Evolutionary conservation across 2,888 invertebrate genomes (phyloP).

Genomic region (Thera britannica): DNA sequence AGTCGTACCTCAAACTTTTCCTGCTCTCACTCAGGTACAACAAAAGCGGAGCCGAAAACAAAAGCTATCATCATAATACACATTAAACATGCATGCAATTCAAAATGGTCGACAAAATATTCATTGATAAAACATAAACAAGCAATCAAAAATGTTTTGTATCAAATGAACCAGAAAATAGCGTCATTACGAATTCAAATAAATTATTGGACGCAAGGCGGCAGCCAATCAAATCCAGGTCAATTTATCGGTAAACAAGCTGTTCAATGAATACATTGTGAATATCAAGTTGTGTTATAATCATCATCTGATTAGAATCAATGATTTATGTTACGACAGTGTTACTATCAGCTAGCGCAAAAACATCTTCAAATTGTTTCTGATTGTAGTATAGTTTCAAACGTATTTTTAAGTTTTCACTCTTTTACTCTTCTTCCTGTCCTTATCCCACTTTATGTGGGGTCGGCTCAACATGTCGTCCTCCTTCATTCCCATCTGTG

Average conservation of each 20-base stretch:
- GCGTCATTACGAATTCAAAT: constrained; percentile 5
- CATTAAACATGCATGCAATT: not conserved
- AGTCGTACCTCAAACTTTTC: too few species aligned
- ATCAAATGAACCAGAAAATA: constrained; percentile 16
- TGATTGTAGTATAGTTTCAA: not conserved
- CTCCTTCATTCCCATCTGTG: too few species aligned
- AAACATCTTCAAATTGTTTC: not conserved
- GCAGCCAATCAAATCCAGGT: constrained; percentile 50
- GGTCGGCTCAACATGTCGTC: too few species aligned
- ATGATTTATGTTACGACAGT: not conserved
- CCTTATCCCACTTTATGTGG: too few species aligned
- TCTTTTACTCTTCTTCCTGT: too few species aligned
- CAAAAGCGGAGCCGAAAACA: not conserved
- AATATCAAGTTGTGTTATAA: constrained; percentile 63
- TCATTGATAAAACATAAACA: constrained; percentile 10
- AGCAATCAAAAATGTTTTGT: constrained; percentile 6
- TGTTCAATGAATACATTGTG: constrained; percentile 54
- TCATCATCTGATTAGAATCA: constrained; percentile 33
- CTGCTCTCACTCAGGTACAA: not conserved
- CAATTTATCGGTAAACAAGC: constrained; percentile 49
- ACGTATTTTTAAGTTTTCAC: too few species aligned
- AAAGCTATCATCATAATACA: too few species aligned
- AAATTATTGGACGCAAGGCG: constrained; percentile 29
- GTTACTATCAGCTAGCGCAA: not conserved
- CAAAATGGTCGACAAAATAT: not conserved